These are phyloP conservation scores for Euproctis similis DNA, from an alignment of 2,888 invertebrate species.

Conservation along the genomic window DNA sequence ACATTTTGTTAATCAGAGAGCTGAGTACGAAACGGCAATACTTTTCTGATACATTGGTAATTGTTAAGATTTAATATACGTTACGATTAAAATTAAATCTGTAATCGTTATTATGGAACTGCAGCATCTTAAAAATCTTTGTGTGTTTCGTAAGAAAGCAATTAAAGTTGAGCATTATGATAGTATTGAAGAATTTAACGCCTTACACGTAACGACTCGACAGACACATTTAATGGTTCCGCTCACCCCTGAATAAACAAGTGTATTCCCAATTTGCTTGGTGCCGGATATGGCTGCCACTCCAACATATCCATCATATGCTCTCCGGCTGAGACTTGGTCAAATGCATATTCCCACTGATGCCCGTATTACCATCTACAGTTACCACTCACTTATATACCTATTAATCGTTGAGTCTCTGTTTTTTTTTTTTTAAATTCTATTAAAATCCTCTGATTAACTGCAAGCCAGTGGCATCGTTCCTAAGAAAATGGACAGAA, in stretches of 20 bases:
- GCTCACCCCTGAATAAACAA: constrained; percentile 73
- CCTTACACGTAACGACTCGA: constrained; percentile 58
- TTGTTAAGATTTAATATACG: constrained; percentile 48
- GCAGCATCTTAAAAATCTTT: constrained; percentile 58
- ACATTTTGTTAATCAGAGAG: too few relatives aligned
- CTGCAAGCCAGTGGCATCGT: too few relatives aligned
- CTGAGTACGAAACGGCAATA: too few relatives aligned
- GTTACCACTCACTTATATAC: too few relatives aligned
- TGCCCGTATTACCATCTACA: too few relatives aligned
- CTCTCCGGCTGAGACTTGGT: constrained; percentile 53
- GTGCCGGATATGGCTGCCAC: constrained; percentile 70
- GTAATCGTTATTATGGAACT: constrained; percentile 52
- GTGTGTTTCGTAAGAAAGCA: constrained; percentile 69
- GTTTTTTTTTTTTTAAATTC: too few relatives aligned
- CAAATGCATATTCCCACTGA: too few relatives aligned
- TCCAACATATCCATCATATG: constrained; percentile 63
- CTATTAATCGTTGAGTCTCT: too few relatives aligned
- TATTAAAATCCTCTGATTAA: too few relatives aligned
- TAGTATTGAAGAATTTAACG: constrained; percentile 71
- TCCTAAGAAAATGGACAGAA: too few relatives aligned
- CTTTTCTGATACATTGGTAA: constrained; percentile 33
- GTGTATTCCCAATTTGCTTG: constrained; percentile 68
- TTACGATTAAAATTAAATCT: constrained; percentile 50
- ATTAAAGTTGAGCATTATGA: constrained; percentile 69
- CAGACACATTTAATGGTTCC: constrained; percentile 69